Evolutionary conservation across 1,140 invertebrate species (phyloP).

Genomic region (Manduca sexta): DNA sequence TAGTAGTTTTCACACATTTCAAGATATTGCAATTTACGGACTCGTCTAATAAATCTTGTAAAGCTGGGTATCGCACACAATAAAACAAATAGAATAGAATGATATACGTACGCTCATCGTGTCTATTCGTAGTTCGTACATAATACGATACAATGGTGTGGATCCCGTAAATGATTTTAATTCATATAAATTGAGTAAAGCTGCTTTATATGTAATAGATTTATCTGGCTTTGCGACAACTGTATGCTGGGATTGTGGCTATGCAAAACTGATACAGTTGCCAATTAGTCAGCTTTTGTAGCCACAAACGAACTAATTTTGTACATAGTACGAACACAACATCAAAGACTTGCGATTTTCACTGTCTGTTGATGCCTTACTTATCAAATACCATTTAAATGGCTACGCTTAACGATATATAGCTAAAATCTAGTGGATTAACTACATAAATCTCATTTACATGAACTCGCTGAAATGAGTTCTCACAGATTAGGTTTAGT

Average conservation of each 20-base stretch:
- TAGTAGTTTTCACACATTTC: too few species aligned
- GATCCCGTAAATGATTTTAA: constrained; percentile 20
- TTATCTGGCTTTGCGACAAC: constrained; percentile 24
- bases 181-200: constrained; percentile 26
- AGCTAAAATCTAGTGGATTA: constrained; percentile 23
- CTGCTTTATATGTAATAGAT: constrained; percentile 25
- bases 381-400: too few species aligned
- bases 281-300: constrained; percentile 23
- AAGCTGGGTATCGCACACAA: too few species aligned
- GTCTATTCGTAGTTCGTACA: too few species aligned
- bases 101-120: too few species aligned
- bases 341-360: neutral
- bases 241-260: constrained; percentile 23
- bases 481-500: neutral
- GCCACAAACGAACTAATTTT: constrained; percentile 18
- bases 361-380: too few species aligned
- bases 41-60: neutral
- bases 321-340: neutral
- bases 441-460: constrained; percentile 18
- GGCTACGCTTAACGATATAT: constrained; percentile 9
- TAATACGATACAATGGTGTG: constrained; percentile 10
- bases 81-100: too few species aligned
- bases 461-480: neutral
- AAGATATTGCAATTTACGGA: constrained; percentile 2
- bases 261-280: constrained; percentile 22